Conservation (phyloP, 2,888 invertebrate species). For the Hybos culiciformis region DNA sequence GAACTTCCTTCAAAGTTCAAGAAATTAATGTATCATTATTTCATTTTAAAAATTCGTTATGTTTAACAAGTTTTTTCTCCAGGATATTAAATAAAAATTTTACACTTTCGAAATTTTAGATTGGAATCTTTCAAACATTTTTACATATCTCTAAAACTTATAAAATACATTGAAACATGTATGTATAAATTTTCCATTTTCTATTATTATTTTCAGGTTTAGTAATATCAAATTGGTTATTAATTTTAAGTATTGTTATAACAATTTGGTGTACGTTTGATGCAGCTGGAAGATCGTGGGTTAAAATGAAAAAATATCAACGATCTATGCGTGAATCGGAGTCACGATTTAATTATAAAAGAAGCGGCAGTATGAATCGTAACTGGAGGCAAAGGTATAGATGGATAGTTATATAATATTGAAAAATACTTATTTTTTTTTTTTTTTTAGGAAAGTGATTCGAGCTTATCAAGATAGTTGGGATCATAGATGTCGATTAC, state of each 20-base stretch:
- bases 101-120: no score
- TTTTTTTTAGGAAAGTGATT: constrained; percentile 57
- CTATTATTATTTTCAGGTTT: constrained; percentile 40
- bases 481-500: constrained; percentile 65
- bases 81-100: no score
- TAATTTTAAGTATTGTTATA: constrained; percentile 55
- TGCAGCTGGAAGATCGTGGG: constrained; percentile 77
- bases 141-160: no score
- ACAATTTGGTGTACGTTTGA: constrained; percentile 80
- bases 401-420: no score
- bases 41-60: no score
- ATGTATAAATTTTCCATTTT: no score
- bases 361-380: constrained; percentile 60
- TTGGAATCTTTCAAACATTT: no score
- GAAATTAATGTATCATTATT: no score
- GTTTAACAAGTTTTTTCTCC: no score
- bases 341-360: constrained; percentile 58
- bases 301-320: constrained; percentile 79
- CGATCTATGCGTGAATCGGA: constrained; percentile 65
- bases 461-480: constrained; percentile 78
- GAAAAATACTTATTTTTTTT: constrained; percentile 22
- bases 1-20: no score
- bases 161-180: no score
- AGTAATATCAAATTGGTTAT: constrained; percentile 64
- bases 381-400: constrained; percentile 71